These are phyloP conservation scores for Netelia melanura DNA, from an alignment of 2,888 invertebrate species.

Conservation along the genomic window DNA sequence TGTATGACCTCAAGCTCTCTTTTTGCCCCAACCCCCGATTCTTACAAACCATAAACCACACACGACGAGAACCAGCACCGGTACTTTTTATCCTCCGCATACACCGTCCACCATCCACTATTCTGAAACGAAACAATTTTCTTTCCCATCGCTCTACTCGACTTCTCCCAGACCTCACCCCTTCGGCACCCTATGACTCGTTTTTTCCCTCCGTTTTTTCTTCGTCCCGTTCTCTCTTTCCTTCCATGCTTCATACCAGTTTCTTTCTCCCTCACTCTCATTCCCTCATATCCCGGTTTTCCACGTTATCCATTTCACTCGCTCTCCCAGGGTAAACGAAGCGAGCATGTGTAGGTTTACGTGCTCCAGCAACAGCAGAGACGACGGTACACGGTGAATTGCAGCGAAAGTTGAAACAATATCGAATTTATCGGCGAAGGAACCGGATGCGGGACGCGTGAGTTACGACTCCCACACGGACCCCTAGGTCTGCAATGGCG, in stretches of 20 bases:
- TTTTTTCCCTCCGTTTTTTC: slow-evolving; percentile 14
- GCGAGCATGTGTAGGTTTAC: slow-evolving; percentile 41
- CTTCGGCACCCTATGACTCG: slow-evolving; percentile 32
- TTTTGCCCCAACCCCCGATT: background rate
- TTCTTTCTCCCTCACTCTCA: slow-evolving; percentile 5
- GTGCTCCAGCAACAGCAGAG: slow-evolving; percentile 59
- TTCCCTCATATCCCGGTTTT: background rate
- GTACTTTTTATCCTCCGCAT: slow-evolving; percentile 50
- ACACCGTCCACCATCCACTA: slow-evolving; percentile 22
- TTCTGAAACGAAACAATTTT: slow-evolving; percentile 76
- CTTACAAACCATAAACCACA: slow-evolving; percentile 56
- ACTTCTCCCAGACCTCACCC: slow-evolving; percentile 16
- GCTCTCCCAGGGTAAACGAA: background rate
- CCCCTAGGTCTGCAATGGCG: slow-evolving; percentile 33
- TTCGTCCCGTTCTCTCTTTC: background rate
- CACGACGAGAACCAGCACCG: slow-evolving; percentile 45
- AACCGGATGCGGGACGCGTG: slow-evolving; percentile 73
- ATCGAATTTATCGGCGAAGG: slow-evolving; percentile 83
- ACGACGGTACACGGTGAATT: slow-evolving; percentile 74
- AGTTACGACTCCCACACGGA: slow-evolving; percentile 70
- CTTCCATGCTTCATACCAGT: background rate
- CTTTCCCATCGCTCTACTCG: slow-evolving; percentile 56
- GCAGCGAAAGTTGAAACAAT: slow-evolving; percentile 84
- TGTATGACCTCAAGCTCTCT: slow-evolving; percentile 13
- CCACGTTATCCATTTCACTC: background rate